Evolutionary conservation across 2,797 vertebrate species (phyloP).

Genomic region (Tympanoctomys barrerae): DNA sequence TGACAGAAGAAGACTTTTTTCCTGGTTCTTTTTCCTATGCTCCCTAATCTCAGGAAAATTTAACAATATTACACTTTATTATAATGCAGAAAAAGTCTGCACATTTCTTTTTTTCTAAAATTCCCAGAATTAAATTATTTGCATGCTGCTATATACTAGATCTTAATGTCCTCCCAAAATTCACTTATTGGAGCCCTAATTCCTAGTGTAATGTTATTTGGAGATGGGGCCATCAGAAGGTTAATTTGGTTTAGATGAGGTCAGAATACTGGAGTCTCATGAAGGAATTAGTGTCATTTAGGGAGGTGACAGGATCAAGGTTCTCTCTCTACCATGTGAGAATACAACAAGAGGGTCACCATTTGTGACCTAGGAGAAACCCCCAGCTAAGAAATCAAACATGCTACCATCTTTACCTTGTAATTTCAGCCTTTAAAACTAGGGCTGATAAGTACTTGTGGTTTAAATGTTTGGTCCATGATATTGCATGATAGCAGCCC

Average conservation of each 20-base stretch:
- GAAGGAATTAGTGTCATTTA: neutral
- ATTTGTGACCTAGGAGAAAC: neutral
- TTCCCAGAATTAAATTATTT: neutral
- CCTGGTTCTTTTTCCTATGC: neutral
- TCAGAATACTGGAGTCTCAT: too few species aligned
- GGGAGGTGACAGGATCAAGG: neutral
- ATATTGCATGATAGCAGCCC: neutral
- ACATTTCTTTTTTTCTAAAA: neutral
- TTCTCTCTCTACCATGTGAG: neutral
- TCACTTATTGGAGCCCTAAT: neutral
- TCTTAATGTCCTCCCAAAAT: neutral
- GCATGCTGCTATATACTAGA: too few species aligned
- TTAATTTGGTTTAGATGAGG: neutral
- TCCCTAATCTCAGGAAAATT: neutral
- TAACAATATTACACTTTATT: neutral
- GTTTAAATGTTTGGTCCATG: neutral
- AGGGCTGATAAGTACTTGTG: neutral
- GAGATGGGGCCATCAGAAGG: neutral
- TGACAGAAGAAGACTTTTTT: neutral
- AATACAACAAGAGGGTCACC: neutral
- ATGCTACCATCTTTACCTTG: neutral
- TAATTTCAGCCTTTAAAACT: neutral
- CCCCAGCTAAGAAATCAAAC: rapidly evolving
- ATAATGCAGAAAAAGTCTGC: neutral
- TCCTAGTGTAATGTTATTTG: neutral